Percentiles rank a stretch among this genome's conserved stretches.
These are phyloP conservation scores for Odocoileus virginianus DNA, from an alignment of 2,113 vertebrate species.

Conservation along the genomic window DNA sequence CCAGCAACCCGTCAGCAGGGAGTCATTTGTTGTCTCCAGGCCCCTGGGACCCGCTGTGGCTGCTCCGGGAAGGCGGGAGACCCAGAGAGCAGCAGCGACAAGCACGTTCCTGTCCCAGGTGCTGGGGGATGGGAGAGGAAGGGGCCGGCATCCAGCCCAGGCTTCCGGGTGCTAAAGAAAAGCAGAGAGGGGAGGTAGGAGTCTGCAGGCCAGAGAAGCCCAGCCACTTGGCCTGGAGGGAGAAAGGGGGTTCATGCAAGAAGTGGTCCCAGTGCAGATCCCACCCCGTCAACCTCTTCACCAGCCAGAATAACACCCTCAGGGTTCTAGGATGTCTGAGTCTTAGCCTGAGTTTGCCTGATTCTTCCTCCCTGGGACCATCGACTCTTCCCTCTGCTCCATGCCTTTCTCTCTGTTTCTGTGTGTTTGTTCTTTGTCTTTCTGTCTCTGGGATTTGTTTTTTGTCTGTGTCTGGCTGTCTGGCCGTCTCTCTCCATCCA, in stretches of 20 bases:
- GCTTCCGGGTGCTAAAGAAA: background rate
- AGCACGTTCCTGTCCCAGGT: constrained; percentile 46
- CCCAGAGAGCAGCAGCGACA: constrained; percentile 58
- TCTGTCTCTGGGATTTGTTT: background rate
- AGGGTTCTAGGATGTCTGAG: background rate
- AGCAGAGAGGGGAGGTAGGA: background rate
- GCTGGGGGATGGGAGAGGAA: background rate
- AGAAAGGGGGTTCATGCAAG: background rate
- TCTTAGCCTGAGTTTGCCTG: background rate
- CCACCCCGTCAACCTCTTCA: background rate
- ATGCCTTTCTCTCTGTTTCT: background rate
- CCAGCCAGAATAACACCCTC: background rate
- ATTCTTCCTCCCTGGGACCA: background rate
- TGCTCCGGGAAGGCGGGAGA: constrained; percentile 75
- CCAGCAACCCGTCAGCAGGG: constrained; percentile 77
- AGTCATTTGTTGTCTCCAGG: constrained; percentile 81
- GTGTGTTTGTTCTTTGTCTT: background rate
- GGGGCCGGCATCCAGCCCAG: background rate
- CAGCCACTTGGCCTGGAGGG: background rate
- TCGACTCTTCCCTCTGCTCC: background rate
- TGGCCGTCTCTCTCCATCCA: background rate
- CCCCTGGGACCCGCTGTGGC: constrained; percentile 76
- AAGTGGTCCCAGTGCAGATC: background rate
- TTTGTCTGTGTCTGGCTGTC: background rate
- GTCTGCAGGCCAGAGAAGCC: background rate